Evolutionary conservation across 2,888 invertebrate genomes (phyloP).

Genomic region (Rapana venosa): DNA sequence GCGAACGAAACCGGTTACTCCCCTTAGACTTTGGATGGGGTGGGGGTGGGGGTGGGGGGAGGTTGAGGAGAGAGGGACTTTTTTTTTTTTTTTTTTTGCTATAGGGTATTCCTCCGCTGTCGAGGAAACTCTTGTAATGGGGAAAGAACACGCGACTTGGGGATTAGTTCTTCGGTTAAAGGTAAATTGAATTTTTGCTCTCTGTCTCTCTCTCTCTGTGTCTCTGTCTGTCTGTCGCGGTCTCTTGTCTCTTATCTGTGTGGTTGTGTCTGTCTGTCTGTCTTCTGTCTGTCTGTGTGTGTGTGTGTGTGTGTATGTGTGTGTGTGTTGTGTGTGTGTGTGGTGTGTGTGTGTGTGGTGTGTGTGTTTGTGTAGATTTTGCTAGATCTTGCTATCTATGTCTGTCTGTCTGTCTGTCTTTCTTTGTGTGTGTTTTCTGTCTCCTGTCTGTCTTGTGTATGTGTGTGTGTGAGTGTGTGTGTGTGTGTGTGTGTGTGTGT

Average conservation of each 20-base stretch:
- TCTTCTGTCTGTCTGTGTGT: neutral
- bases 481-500: no score
- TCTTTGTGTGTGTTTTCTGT: no score
- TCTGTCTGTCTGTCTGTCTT: neutral
- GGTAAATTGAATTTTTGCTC: neutral
- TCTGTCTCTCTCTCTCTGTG: no score
- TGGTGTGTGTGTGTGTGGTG: neutral
- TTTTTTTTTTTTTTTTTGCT: neutral
- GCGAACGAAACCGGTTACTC: neutral
- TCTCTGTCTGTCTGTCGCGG: neutral
- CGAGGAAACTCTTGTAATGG: neutral
- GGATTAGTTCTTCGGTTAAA: constrained; percentile 15
- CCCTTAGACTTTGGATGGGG: neutral
- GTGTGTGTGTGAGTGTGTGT: no score
- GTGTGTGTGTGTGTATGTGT: neutral
- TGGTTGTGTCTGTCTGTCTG: neutral
- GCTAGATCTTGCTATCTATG: neutral
- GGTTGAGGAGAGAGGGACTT: neutral
- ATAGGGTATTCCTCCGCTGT: neutral
- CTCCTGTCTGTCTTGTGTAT: no score
- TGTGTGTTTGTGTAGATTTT: no score
- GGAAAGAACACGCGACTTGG: neutral
- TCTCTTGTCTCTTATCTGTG: no score
- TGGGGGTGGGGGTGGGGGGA: no score
- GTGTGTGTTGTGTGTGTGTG: neutral